A percentile compares a stretch with the other conserved stretches of the same genome.
Evolutionary conservation across 2,113 vertebrate genomes (phyloP).

Genomic region (Bubo blakistoni): DNA sequence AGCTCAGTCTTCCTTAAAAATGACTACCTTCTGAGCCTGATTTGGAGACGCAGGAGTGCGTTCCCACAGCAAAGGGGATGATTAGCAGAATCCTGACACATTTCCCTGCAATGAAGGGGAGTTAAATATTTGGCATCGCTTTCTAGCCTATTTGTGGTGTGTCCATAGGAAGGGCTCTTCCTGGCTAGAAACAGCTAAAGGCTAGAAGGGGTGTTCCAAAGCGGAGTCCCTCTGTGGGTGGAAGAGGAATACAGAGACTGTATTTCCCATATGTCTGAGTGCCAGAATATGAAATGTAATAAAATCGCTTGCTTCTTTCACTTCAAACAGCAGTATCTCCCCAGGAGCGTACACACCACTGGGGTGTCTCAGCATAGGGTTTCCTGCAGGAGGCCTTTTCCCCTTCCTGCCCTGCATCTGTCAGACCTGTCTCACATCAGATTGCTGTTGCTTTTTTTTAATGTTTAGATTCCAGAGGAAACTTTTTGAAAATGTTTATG

Average conservation of each 20-base stretch:
- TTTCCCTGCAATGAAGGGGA: not conserved
- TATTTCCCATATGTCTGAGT: not conserved
- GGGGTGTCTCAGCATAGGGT: not conserved
- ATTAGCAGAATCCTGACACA: not conserved
- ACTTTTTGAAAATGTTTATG: slow-evolving; percentile 14
- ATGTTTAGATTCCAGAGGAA: slow-evolving; percentile 27
- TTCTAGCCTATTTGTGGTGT: not conserved
- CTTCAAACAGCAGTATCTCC: slow-evolving; percentile 7
- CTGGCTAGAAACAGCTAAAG: slow-evolving; percentile 21
- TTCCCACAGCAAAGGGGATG: not conserved
- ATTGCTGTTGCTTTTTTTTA: not conserved
- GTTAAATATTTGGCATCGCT: not conserved
- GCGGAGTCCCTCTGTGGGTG: not conserved
- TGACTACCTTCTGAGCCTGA: not conserved
- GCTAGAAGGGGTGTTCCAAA: not conserved
- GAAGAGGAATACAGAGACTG: not conserved
- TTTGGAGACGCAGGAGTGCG: not conserved
- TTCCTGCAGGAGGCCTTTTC: slow-evolving; percentile 53
- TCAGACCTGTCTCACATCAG: not conserved
- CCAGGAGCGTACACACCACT: not conserved
- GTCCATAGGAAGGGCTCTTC: slow-evolving; percentile 31
- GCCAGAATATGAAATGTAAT: not conserved
- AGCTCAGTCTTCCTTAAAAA: not conserved
- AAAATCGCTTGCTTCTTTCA: not conserved
- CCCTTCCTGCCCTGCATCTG: slow-evolving; percentile 9